Conservation (phyloP, 2,113 vertebrate genomes). For the Pseudorasbora parva region DNA sequence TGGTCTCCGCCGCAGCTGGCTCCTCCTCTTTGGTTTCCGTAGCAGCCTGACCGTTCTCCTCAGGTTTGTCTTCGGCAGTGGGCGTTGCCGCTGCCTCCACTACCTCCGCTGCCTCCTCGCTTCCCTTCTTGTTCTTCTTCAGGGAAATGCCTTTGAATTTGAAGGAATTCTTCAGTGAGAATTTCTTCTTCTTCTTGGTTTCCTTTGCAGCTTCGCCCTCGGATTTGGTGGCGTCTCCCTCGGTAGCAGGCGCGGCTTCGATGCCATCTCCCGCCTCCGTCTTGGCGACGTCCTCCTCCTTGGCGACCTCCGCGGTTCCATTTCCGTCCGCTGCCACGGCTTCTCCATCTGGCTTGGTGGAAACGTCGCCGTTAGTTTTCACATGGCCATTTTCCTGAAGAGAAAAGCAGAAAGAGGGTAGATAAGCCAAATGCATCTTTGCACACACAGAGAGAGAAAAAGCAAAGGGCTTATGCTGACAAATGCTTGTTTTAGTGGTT, state of each 20-base stretch:
- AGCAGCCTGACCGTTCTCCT: slow-evolving; percentile 76
- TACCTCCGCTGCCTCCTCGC: slow-evolving; percentile 70
- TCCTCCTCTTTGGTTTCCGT: slow-evolving; percentile 77
- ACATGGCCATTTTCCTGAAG: slow-evolving; percentile 93
- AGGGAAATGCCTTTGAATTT: slow-evolving; percentile 93
- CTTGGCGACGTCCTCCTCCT: slow-evolving; percentile 55
- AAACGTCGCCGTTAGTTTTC: slow-evolving; percentile 88
- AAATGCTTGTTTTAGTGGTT: neutral
- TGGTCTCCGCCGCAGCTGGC: slow-evolving; percentile 64
- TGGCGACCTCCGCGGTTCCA: slow-evolving; percentile 78
- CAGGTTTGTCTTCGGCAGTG: slow-evolving; percentile 74
- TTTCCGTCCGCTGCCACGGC: slow-evolving; percentile 76
- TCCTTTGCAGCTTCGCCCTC: slow-evolving; percentile 82
- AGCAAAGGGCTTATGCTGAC: neutral
- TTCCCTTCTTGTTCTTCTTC: slow-evolving; percentile 87
- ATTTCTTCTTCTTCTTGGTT: slow-evolving; percentile 93
- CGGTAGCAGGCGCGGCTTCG: slow-evolving; percentile 80
- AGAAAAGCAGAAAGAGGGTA: slow-evolving; percentile 37
- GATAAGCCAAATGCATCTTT: neutral
- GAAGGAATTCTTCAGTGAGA: slow-evolving; percentile 91
- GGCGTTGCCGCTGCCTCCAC: slow-evolving; percentile 59
- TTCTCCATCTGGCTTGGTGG: slow-evolving; percentile 83
- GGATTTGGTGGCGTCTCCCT: slow-evolving; percentile 60
- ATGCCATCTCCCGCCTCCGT: slow-evolving; percentile 81
- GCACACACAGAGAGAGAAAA: neutral